A percentile compares a stretch with the other conserved stretches of the same genome.
phyloP scores from a whole-genome alignment of 2,797 vertebrate species.

The Premnoplex brunnescens region DNA sequence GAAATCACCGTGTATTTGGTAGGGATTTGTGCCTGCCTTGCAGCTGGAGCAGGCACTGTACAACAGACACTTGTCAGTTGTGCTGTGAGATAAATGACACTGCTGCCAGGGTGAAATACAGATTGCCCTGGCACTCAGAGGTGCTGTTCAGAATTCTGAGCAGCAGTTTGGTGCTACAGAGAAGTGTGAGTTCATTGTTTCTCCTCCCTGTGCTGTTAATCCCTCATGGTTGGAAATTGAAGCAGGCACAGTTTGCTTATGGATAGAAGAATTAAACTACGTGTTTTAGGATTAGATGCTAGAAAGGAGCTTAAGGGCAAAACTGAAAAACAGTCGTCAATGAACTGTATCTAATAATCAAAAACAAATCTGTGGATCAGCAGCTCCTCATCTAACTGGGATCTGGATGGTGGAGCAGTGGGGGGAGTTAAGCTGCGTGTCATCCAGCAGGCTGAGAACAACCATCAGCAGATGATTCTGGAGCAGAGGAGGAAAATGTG shows the following conservation, averaged over 20 bases:
- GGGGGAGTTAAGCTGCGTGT: background rate
- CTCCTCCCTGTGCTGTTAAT: constrained; percentile 8
- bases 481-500: background rate
- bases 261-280: constrained; percentile 56
- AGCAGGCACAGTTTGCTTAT: constrained; percentile 7
- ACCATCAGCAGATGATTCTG: background rate
- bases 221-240: background rate
- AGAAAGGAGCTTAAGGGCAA: constrained; percentile 50
- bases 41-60: background rate
- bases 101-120: background rate
- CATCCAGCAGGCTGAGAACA: background rate
- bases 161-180: background rate
- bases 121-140: background rate
- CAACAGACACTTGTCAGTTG: background rate
- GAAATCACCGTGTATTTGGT: background rate
- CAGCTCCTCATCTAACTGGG: background rate
- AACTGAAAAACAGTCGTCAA: constrained; percentile 41
- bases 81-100: background rate
- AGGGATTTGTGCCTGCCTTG: background rate
- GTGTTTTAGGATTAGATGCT: constrained; percentile 62
- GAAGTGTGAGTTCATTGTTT: background rate
- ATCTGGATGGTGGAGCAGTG: background rate
- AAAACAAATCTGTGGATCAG: constrained; percentile 9
- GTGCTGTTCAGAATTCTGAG: background rate
- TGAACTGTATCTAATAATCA: constrained; percentile 17